phyloP scores from a whole-genome alignment of 30 jellyfish, hydroid and myxozoan genomes.

The Hydra vulgaris region DNA sequence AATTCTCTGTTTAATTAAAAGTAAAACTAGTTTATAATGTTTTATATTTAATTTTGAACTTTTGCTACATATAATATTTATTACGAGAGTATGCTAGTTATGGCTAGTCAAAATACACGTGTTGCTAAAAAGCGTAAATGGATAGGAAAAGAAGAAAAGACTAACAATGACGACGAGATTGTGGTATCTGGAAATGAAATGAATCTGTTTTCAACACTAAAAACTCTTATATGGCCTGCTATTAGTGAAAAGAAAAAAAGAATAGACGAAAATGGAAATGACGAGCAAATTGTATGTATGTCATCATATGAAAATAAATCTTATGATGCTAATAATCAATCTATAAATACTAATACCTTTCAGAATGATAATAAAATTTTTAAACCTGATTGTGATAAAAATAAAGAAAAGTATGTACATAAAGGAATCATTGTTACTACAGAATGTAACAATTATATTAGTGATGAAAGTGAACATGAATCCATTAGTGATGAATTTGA shows the following conservation, averaged over 20 bases:
- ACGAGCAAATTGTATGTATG: background rate
- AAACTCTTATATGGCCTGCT: conserved; percentile 13
- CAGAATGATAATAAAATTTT: background rate
- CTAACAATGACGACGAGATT: background rate
- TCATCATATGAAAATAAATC: background rate
- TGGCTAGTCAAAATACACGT: background rate
- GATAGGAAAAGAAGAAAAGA: background rate
- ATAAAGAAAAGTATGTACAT: background rate
- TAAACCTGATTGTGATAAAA: background rate
- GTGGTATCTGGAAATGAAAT: background rate
- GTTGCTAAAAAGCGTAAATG: background rate
- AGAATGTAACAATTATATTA: conserved; percentile 17
- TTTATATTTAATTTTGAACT: no score
- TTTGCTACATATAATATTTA: background rate
- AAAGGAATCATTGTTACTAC: conserved; percentile 24
- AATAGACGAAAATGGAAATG: conserved; percentile 20
- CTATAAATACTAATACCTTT: background rate
- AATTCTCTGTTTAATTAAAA: background rate
- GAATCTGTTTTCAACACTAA: conserved; percentile 1
- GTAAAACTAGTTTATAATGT: no score
- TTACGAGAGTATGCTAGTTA: background rate
- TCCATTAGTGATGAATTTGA: conserved; percentile 8
- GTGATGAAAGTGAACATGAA: conserved; percentile 27
- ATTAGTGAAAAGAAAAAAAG: conserved; percentile 1
- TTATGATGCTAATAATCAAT: background rate